Evolutionary conservation across 2,113 vertebrate species (phyloP).

Genomic region (Columba livia): DNA sequence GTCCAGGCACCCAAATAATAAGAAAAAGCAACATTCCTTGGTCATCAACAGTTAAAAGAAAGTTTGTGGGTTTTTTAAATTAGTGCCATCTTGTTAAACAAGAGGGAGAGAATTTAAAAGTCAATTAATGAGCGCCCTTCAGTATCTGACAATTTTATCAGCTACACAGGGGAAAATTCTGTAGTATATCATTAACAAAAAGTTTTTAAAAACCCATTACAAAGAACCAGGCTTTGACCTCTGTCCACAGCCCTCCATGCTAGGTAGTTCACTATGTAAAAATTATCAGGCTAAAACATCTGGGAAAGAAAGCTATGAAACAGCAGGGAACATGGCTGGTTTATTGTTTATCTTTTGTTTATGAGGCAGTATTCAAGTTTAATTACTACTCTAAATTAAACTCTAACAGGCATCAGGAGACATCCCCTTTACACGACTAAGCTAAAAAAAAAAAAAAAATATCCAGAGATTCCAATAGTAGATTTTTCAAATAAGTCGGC

Average conservation of each 20-base stretch:
- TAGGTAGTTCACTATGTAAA: constrained; percentile 88
- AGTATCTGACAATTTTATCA: constrained; percentile 48
- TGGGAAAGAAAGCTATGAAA: constrained; percentile 96
- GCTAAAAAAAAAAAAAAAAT: constrained; percentile 64
- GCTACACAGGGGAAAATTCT: constrained; percentile 32
- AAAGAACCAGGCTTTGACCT: constrained; percentile 69
- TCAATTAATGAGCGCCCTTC: constrained; percentile 23
- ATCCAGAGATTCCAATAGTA: constrained; percentile 65
- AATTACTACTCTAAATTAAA: constrained; percentile 99
- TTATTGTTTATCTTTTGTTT: constrained; percentile 99
- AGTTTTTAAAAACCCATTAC: constrained; percentile 26
- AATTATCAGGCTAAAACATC: constrained; percentile 95
- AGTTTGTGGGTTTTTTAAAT: not conserved
- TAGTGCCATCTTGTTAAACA: not conserved
- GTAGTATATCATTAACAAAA: constrained; percentile 16
- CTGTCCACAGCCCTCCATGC: constrained; percentile 77
- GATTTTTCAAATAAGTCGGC: constrained; percentile 74
- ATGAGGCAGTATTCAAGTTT: constrained; percentile 99
- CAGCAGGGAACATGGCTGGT: constrained; percentile 92
- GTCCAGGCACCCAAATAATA: not conserved
- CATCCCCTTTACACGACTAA: constrained; percentile 84
- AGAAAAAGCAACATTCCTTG: not conserved
- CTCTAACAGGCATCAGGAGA: constrained; percentile 96
- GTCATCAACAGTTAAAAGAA: not conserved
- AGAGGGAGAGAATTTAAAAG: constrained; percentile 1